Percentiles rank a stretch among this genome's conserved stretches.
Conservation (phyloP, 1,140 invertebrate genomes). For the Pseudomyrmex gracilis region DNA sequence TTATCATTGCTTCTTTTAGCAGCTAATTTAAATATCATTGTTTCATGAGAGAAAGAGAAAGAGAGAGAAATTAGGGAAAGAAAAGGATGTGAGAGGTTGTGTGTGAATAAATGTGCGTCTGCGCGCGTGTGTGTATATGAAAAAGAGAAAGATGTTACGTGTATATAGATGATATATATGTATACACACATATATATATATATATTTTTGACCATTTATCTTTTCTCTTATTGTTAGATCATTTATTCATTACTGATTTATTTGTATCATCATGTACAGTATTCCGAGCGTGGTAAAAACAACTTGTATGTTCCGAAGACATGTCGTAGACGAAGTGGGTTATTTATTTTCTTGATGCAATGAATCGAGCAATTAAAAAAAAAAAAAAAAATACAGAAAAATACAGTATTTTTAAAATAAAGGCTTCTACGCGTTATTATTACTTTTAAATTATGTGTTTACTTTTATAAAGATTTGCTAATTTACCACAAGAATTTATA, state of each 20-base stretch:
- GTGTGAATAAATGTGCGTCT: constrained; percentile 61
- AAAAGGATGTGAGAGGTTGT: constrained; percentile 10
- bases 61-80: too few species aligned
- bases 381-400: constrained; percentile 58
- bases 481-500: constrained; percentile 8
- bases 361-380: constrained; percentile 19
- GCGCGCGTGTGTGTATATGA: background rate
- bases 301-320: constrained; percentile 63
- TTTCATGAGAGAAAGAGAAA: constrained; percentile 39
- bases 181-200: constrained; percentile 23
- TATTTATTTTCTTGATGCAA: constrained; percentile 53
- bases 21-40: constrained; percentile 71
- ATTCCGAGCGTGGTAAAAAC: constrained; percentile 52
- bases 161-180: constrained; percentile 4
- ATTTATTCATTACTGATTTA: constrained; percentile 17
- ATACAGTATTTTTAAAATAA: constrained; percentile 72
- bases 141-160: too few species aligned
- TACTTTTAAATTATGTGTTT: too few species aligned
- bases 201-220: constrained; percentile 59
- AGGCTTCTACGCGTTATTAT: constrained; percentile 47
- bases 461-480: constrained; percentile 25
- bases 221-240: constrained; percentile 17
- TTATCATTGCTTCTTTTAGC: constrained; percentile 62
- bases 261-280: constrained; percentile 64
- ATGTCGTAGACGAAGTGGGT: constrained; percentile 55